These are phyloP conservation scores for Caenorhabditis macrosperma DNA, from an alignment of 2,888 invertebrate species.

Conservation along the genomic window DNA sequence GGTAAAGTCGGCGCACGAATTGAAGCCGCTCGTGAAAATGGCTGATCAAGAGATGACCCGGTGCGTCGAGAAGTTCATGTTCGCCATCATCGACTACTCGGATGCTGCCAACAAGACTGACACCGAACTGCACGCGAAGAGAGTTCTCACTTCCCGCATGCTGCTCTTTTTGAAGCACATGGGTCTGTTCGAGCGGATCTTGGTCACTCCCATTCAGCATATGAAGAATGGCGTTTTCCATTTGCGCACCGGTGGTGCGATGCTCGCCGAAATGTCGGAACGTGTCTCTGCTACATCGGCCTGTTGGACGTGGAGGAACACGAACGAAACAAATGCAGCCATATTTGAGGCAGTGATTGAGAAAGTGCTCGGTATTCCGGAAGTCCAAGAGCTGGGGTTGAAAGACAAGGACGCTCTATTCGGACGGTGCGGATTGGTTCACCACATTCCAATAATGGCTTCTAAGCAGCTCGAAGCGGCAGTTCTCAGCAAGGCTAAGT, in stretches of 20 bases:
- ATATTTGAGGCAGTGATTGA: slow-evolving; percentile 40
- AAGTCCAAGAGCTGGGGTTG: slow-evolving; percentile 44
- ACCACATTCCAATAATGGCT: slow-evolving; percentile 43
- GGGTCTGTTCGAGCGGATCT: slow-evolving; percentile 35
- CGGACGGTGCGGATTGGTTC: slow-evolving; percentile 37
- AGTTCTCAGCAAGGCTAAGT: slow-evolving; percentile 7
- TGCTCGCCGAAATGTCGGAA: slow-evolving; percentile 46
- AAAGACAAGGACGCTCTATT: slow-evolving; percentile 52
- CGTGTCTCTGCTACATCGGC: slow-evolving; percentile 38
- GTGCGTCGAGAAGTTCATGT: slow-evolving; percentile 33
- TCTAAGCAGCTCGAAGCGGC: slow-evolving; percentile 22
- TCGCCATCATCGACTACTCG: slow-evolving; percentile 54
- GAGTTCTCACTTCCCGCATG: slow-evolving; percentile 43
- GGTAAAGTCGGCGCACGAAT: slow-evolving; percentile 12
- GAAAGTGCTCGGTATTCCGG: slow-evolving; percentile 27
- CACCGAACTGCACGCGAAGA: slow-evolving; percentile 56
- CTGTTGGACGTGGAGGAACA: slow-evolving; percentile 39
- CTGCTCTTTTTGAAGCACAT: slow-evolving; percentile 52
- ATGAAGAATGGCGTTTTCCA: neutral
- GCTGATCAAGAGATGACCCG: slow-evolving; percentile 33
- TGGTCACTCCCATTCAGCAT: neutral
- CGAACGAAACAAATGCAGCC: slow-evolving; percentile 28
- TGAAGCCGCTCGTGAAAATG: slow-evolving; percentile 19
- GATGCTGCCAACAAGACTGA: slow-evolving; percentile 52
- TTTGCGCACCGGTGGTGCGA: neutral